A percentile compares a stretch with the other conserved stretches of the same genome.
phyloP scores from a whole-genome alignment of 2,113 vertebrate species.

The Eretmochelys imbricata region DNA sequence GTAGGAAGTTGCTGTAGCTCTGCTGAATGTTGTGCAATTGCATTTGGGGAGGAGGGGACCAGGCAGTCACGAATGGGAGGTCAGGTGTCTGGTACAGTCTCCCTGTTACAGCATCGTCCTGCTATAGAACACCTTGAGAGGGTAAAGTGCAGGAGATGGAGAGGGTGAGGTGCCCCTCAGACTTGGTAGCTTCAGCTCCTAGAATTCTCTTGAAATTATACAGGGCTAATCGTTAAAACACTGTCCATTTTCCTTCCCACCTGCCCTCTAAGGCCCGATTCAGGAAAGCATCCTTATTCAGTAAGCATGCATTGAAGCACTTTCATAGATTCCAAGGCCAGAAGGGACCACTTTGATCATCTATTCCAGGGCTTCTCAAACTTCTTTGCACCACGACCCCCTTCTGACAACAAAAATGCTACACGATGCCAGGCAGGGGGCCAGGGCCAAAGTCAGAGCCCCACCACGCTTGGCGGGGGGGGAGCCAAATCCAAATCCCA shows the following conservation, averaged over 20 bases:
- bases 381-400: too few relatives aligned
- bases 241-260: rapidly evolving
- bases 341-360: neutral
- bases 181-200: neutral
- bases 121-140: neutral
- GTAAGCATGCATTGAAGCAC: rapidly evolving
- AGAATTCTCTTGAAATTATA: neutral
- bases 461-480: too few relatives aligned
- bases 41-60: neutral
- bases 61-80: neutral
- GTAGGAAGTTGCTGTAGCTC: neutral
- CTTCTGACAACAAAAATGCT: too few relatives aligned
- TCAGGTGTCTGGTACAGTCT: rapidly evolving
- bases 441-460: too few relatives aligned
- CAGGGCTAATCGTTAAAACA: neutral
- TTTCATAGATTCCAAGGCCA: neutral
- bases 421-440: too few relatives aligned
- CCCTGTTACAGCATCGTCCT: rapidly evolving
- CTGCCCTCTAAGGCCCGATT: rapidly evolving
- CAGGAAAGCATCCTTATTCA: rapidly evolving
- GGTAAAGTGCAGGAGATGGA: neutral
- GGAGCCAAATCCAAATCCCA: too few relatives aligned
- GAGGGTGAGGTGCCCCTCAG: rapidly evolving
- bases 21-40: rapidly evolving
- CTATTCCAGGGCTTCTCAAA: neutral